These are phyloP conservation scores for Parauchenoglanis ngamensis DNA, from an alignment of 2,797 vertebrate species.

Conservation along the genomic window DNA sequence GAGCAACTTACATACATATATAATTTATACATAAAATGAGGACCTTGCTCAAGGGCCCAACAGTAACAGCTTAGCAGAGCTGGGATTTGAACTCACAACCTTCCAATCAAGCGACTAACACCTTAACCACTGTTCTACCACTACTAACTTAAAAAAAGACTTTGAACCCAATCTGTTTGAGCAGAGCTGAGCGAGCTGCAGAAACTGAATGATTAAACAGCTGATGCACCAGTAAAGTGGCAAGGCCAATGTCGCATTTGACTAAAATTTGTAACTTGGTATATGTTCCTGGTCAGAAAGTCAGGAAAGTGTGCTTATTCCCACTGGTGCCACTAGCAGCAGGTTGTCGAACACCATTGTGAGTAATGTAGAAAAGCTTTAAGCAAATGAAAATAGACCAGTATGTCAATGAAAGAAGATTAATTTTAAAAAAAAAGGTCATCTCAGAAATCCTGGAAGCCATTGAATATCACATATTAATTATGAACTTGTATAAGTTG, in stretches of 20 bases:
- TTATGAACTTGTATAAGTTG: constrained; percentile 12
- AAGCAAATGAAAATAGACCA: not conserved
- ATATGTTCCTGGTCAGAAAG: not conserved
- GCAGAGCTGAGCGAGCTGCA: not conserved
- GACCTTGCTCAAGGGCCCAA: too few relatives aligned
- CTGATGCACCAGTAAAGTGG: not conserved
- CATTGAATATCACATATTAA: constrained; percentile 12
- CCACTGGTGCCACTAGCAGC: not conserved
- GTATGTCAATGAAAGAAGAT: not conserved
- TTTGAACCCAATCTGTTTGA: not conserved
- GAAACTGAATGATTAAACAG: not conserved
- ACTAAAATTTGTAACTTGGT: not conserved
- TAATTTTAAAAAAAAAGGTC: not conserved
- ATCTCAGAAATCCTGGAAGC: constrained; percentile 13
- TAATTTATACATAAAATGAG: too few relatives aligned
- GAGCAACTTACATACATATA: too few relatives aligned
- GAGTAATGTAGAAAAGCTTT: not conserved
- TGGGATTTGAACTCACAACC: too few relatives aligned
- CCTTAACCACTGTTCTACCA: too few relatives aligned
- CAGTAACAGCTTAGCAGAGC: too few relatives aligned
- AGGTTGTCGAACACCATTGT: not conserved
- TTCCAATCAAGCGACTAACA: too few relatives aligned
- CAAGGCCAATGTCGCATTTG: not conserved
- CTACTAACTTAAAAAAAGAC: not conserved
- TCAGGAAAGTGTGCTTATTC: not conserved